A percentile compares a stretch with the other conserved stretches of the same genome.
phyloP scores from a whole-genome alignment of 2,888 invertebrate species.

The Trichopoda pennipes region DNA sequence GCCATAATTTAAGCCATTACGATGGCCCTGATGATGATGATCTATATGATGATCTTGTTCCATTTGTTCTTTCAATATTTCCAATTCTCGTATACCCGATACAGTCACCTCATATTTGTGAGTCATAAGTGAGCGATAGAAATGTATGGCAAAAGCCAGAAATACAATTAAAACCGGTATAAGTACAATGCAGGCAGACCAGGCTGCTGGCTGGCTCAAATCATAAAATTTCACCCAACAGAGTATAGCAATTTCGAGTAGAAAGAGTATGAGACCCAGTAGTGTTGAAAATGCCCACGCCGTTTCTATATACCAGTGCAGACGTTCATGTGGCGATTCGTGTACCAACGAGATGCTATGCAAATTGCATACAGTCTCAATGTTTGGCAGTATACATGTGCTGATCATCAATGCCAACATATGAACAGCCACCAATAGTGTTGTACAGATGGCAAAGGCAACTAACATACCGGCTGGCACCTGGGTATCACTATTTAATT shows the following conservation, averaged over 20 bases:
- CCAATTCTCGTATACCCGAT: constrained; percentile 91
- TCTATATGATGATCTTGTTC: constrained; percentile 85
- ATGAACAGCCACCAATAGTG: constrained; percentile 97
- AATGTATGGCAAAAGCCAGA: constrained; percentile 96
- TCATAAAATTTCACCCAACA: constrained; percentile 99
- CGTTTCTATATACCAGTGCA: constrained; percentile 97
- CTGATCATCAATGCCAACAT: constrained; percentile 99
- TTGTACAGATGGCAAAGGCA: constrained; percentile 96
- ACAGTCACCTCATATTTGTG: constrained; percentile 95
- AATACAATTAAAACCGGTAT: constrained; percentile 95
- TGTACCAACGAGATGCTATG: constrained; percentile 92
- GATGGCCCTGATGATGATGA: constrained; percentile 74
- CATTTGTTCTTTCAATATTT: constrained; percentile 91
- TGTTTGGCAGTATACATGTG: constrained; percentile 99
- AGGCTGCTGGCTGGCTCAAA: constrained; percentile 90
- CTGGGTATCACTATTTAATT: constrained; percentile 88
- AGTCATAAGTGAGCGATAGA: constrained; percentile 95
- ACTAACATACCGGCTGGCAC: constrained; percentile 92
- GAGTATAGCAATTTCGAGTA: constrained; percentile 96
- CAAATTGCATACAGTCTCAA: constrained; percentile 96
- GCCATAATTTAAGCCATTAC: constrained; percentile 80
- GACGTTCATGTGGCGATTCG: constrained; percentile 92
- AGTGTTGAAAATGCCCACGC: constrained; percentile 99
- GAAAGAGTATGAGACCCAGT: constrained; percentile 94
- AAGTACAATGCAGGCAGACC: constrained; percentile 93